Conservation (phyloP, 1,140 invertebrate species). For the Dendrolimus kikuchii region DNA sequence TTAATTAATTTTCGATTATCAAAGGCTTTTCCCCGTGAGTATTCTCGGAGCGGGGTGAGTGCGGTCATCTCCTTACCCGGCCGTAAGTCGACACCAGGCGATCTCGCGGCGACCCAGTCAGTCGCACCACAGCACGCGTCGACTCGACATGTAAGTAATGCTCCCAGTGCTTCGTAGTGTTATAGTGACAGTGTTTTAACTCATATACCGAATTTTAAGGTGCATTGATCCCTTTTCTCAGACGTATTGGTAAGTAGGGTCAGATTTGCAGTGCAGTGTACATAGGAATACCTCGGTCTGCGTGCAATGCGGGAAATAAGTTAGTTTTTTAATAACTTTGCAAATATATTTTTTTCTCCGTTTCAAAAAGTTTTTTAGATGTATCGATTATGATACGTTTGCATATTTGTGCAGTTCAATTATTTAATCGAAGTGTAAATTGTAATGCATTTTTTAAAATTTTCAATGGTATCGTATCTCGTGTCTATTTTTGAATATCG, state of each 20-base stretch:
- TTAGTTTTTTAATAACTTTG: no score
- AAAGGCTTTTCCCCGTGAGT: slow-evolving; percentile 30
- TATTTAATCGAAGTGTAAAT: no score
- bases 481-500: slow-evolving; percentile 70
- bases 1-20: slow-evolving; percentile 15
- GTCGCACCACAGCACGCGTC: slow-evolving; percentile 69
- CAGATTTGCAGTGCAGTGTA: slow-evolving; percentile 22
- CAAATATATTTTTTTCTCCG: no score
- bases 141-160: slow-evolving; percentile 69
- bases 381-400: no score
- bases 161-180: slow-evolving; percentile 49
- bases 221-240: slow-evolving; percentile 27
- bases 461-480: slow-evolving; percentile 22
- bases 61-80: slow-evolving; percentile 58
- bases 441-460: no score
- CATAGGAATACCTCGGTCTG: no score
- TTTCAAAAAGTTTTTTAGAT: no score
- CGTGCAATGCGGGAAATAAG: no score
- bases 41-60: slow-evolving; percentile 49
- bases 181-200: slow-evolving; percentile 47
- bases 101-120: slow-evolving; percentile 36
- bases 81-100: slow-evolving; percentile 57
- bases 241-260: slow-evolving; percentile 32
- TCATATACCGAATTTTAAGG: slow-evolving; percentile 35
- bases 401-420: no score